Evolutionary conservation across 2,797 vertebrate genomes (phyloP).

Genomic region (Pygocentrus nattereri): DNA sequence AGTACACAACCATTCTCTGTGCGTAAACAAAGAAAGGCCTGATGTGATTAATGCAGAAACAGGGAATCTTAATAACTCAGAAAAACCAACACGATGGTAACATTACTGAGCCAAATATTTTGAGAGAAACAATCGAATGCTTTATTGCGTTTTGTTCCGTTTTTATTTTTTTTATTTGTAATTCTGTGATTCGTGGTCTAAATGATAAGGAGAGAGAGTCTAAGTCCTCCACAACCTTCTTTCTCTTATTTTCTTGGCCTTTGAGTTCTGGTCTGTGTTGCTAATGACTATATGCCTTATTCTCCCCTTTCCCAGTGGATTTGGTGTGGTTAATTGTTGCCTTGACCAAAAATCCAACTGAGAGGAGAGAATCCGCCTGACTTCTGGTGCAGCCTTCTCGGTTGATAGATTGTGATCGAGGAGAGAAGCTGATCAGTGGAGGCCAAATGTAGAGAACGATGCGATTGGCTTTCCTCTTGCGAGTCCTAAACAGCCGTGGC

Average conservation of each 20-base stretch:
- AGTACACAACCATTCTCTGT: constrained; percentile 44
- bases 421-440: constrained; percentile 22
- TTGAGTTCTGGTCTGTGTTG: constrained; percentile 26
- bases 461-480: constrained; percentile 22
- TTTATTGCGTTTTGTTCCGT: constrained; percentile 19
- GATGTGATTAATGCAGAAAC: constrained; percentile 16
- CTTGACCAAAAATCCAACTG: constrained; percentile 41
- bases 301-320: constrained; percentile 31
- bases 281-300: constrained; percentile 47
- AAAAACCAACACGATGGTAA: neutral
- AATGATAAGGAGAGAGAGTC: constrained; percentile 43
- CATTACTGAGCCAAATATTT: constrained; percentile 63
- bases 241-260: constrained; percentile 47
- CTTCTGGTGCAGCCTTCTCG: constrained; percentile 1
- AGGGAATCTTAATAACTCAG: constrained; percentile 3
- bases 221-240: constrained; percentile 40
- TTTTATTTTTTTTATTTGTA: constrained; percentile 33
- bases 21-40: constrained; percentile 34
- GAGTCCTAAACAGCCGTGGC: constrained; percentile 51
- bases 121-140: constrained; percentile 60
- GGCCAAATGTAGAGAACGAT: constrained; percentile 13
- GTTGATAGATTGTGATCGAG: constrained; percentile 7
- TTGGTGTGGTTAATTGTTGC: constrained; percentile 1
- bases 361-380: neutral
- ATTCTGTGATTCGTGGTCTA: constrained; percentile 6